phyloP scores from a whole-genome alignment of 2,888 invertebrate species.

The Dasypolia templi region DNA sequence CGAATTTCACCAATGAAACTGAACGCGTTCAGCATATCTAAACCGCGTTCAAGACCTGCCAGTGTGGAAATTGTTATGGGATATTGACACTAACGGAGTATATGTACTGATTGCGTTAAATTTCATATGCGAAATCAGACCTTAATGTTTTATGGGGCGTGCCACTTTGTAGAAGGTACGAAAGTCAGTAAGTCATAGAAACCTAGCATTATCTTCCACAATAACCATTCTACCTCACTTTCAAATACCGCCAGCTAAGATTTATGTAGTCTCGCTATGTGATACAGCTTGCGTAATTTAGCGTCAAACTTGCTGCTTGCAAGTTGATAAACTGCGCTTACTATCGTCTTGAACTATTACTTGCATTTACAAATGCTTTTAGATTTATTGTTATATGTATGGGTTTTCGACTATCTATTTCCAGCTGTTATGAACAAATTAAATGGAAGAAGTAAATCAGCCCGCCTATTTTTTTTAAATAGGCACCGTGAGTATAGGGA shows the following conservation, averaged over 20 bases:
- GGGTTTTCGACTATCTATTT: background rate
- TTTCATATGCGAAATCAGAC: too few species aligned
- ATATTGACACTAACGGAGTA: too few species aligned
- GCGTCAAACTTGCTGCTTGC: slow-evolving; percentile 36
- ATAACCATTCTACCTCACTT: slow-evolving; percentile 19
- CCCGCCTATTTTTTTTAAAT: background rate
- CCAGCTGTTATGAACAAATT: background rate
- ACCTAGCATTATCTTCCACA: background rate
- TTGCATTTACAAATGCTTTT: slow-evolving; percentile 23
- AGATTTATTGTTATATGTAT: slow-evolving; percentile 21
- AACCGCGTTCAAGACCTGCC: too few species aligned
- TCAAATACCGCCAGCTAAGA: slow-evolving; percentile 13
- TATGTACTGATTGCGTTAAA: too few species aligned
- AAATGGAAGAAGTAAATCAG: background rate
- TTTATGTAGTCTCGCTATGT: slow-evolving; percentile 25
- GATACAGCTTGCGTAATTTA: slow-evolving; percentile 45
- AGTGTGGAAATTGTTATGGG: too few species aligned
- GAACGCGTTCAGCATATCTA: too few species aligned
- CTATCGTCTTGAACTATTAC: slow-evolving; percentile 41
- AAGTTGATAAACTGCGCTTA: slow-evolving; percentile 44
- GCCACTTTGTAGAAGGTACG: too few species aligned
- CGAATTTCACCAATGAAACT: too few species aligned
- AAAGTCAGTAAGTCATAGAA: background rate
- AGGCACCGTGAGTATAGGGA: background rate
- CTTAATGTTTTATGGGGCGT: too few species aligned